Percentiles rank a stretch among this genome's conserved stretches.
phyloP scores from a whole-genome alignment of 2,113 vertebrate genomes.

The Nesogale talazaci region DNA sequence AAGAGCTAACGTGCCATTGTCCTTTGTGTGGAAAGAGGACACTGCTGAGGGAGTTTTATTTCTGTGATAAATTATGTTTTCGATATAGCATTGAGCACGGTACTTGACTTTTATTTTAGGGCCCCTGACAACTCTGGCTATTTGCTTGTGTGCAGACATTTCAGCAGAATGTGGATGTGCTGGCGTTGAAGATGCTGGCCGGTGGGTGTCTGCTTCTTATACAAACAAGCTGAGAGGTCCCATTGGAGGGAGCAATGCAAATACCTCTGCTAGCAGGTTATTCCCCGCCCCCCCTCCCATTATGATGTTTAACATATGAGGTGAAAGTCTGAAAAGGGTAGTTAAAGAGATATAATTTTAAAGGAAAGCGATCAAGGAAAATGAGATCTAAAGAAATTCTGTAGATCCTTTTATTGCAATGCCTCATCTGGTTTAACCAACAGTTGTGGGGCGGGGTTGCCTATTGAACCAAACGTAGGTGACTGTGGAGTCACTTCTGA shows the following conservation, averaged over 20 bases:
- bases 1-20: conserved; percentile 77
- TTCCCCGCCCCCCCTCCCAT: background rate
- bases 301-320: conserved; percentile 44
- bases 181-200: conserved; percentile 63
- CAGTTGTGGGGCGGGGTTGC: background rate
- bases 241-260: conserved; percentile 52
- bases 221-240: conserved; percentile 39
- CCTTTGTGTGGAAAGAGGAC: conserved; percentile 78
- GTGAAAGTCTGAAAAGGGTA: background rate
- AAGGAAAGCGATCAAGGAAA: conserved; percentile 50
- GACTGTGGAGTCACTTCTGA: background rate
- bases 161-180: conserved; percentile 68
- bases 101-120: conserved; percentile 82
- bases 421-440: conserved; percentile 6
- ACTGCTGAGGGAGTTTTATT: conserved; percentile 78
- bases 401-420: conserved; percentile 15
- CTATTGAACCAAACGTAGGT: background rate
- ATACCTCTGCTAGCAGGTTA: conserved; percentile 41
- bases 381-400: conserved; percentile 53
- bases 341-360: conserved; percentile 14
- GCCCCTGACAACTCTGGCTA: conserved; percentile 64
- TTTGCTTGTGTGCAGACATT: conserved; percentile 72
- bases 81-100: conserved; percentile 73
- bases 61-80: conserved; percentile 80
- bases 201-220: conserved; percentile 46